phyloP scores from a whole-genome alignment of 2,113 vertebrate species.

The Lasiurus borealis region DNA sequence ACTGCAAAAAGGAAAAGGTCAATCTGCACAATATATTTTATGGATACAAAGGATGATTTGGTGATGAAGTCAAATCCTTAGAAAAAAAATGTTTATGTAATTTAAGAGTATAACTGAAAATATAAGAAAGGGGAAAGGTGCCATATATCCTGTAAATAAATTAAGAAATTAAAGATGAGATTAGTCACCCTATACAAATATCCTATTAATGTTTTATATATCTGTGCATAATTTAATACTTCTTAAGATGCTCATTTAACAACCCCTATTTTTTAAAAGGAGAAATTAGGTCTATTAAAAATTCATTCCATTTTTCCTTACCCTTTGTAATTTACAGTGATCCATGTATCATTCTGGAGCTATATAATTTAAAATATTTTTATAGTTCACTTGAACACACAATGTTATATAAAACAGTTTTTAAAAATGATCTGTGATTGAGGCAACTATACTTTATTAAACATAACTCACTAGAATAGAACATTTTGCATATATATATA shows the following conservation, averaged over 20 bases:
- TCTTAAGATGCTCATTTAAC: slow-evolving; percentile 51
- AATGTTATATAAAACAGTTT: background rate
- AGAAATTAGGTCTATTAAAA: slow-evolving; percentile 51
- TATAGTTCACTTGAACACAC: background rate
- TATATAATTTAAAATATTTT: slow-evolving; percentile 34
- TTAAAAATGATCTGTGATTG: background rate
- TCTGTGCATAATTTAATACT: slow-evolving; percentile 49
- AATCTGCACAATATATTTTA: slow-evolving; percentile 3
- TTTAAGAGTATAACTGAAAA: slow-evolving; percentile 5
- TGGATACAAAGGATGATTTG: background rate
- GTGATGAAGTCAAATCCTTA: background rate
- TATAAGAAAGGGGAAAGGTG: background rate
- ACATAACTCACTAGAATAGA: background rate
- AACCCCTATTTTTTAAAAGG: slow-evolving; percentile 44
- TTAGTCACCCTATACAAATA: slow-evolving; percentile 21
- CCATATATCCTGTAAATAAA: slow-evolving; percentile 44
- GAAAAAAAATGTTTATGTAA: background rate
- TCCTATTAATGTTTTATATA: slow-evolving; percentile 42
- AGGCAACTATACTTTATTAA: background rate
- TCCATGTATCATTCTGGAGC: slow-evolving; percentile 7
- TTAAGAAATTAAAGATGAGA: slow-evolving; percentile 35
- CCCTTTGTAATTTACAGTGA: slow-evolving; percentile 44
- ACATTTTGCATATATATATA: background rate
- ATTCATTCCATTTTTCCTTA: slow-evolving; percentile 25
- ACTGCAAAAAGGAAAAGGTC: background rate